Conservation (phyloP, 1,140 invertebrate genomes). For the Planococcus citri region DNA sequence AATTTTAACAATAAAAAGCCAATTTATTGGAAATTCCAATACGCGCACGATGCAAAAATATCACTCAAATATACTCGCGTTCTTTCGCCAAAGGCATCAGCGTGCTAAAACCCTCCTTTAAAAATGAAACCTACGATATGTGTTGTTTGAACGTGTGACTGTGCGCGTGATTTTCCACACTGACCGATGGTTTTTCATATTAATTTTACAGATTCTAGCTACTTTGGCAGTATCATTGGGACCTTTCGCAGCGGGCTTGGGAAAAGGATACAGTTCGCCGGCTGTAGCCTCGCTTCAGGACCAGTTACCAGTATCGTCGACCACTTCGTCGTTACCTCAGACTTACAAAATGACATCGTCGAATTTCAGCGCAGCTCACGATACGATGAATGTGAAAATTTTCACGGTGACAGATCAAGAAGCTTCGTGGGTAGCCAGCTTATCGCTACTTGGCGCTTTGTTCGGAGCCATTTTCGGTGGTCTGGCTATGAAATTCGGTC, state of each 20-base stretch:
- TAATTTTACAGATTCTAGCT: constrained; percentile 48
- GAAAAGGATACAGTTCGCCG: constrained; percentile 72
- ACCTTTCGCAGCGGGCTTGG: constrained; percentile 62
- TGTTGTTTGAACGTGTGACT: too few species aligned
- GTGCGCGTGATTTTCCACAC: too few species aligned
- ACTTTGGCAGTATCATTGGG: constrained; percentile 66
- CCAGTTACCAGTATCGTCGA: constrained; percentile 32
- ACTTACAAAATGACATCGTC: constrained; percentile 30
- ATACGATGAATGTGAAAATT: constrained; percentile 31
- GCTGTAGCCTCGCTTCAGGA: constrained; percentile 68
- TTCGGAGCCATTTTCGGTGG: constrained; percentile 64
- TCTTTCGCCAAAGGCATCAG: too few species aligned
- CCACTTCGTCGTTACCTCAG: constrained; percentile 28
- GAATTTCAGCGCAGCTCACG: constrained; percentile 31
- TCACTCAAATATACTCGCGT: too few species aligned
- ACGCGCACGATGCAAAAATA: not conserved
- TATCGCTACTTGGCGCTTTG: constrained; percentile 56
- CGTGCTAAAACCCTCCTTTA: too few species aligned
- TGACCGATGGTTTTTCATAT: too few species aligned
- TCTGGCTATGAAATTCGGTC: constrained; percentile 56
- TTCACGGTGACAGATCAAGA: constrained; percentile 58
- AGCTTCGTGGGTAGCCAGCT: constrained; percentile 67
- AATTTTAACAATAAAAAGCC: not conserved
- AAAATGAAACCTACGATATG: too few species aligned
- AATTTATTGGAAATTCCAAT: not conserved